Conservation (phyloP, 2,888 invertebrate species). For the Nomada fabriciana region DNA sequence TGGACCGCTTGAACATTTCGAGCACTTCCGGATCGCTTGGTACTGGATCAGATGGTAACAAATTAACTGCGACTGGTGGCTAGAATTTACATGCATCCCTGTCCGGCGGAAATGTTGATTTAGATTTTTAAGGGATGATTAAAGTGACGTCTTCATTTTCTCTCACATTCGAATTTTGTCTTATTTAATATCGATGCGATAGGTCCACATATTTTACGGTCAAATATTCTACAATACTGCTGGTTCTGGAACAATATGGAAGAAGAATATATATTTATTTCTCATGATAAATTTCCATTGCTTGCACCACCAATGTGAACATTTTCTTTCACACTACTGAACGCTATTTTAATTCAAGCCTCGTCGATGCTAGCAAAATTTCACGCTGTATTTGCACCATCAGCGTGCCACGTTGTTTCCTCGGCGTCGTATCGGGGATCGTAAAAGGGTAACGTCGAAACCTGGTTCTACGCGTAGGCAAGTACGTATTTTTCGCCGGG, state of each 20-base stretch:
- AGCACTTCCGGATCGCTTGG: neutral
- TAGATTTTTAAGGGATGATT: neutral
- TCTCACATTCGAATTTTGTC: too few species aligned
- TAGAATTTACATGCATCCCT: too few species aligned
- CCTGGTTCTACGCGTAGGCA: constrained; percentile 21
- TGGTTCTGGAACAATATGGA: neutral
- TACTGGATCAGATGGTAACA: neutral
- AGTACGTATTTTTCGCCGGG: constrained; percentile 41
- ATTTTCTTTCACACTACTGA: neutral
- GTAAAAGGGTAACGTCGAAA: constrained; percentile 23
- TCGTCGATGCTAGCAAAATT: constrained; percentile 14
- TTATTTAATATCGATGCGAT: too few species aligned
- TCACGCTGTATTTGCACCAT: constrained; percentile 14
- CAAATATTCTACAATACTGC: neutral
- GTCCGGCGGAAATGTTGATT: too few species aligned
- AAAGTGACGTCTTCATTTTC: too few species aligned
- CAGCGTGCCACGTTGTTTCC: constrained; percentile 9
- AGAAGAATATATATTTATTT: too few species aligned
- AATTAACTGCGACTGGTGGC: too few species aligned
- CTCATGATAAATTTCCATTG: neutral
- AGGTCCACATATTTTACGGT: too few species aligned
- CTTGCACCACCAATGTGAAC: neutral
- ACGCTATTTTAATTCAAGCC: constrained; percentile 8
- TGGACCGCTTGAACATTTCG: neutral
- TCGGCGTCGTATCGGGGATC: neutral